Evolutionary conservation across 2,797 vertebrate genomes (phyloP), one percentile per base, ranked within the genome.

Genomic region (Platyrinchus mystaceus): DNA sequence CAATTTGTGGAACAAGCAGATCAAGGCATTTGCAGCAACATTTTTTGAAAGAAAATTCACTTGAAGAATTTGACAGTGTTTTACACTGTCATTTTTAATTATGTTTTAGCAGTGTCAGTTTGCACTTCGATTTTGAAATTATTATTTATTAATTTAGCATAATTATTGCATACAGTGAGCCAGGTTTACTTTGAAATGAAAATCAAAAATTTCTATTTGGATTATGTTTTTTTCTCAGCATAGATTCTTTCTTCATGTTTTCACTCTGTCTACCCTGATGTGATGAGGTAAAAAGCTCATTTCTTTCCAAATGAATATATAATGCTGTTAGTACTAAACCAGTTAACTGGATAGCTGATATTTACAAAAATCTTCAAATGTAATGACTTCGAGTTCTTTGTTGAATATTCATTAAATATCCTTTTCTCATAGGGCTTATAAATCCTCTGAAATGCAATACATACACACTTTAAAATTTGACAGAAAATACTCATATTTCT

Each of bases 401-500:
- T 94, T 98, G 98, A 98, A 98, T 98, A 98, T 98, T 98, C 97
- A 98, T 98, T 97, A 97, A 97, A 92, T 96, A 96, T 95, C 84
- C 50, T 97, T 97, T 96, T 84, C 95, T 97, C 95, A 67, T 43
- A 92, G 75, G 93, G 73, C 93, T 93, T 94, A 97, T 97, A 98
- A 98, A 98, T 98, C 82, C 86, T 96, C 70, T 84, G 94, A 96
- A 97, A 97, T 78, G 55, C 80, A 97, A 98, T 96, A 94, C 36
- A 97, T 96, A 96, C 41, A 92, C 90, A 97, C 93, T 97, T 97
- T 97, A 97, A 97, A 97, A 93, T 97, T 97, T 98, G 97, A 97
- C 97, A 98, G 96, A 98, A 98, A 96, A 97, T 96, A 97, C 93
- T 97, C 96, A 94, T 97, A 97, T 97, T 98, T 98, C 97, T 97